Evolutionary conservation across 2,797 vertebrate genomes (phyloP), one percentile per base, ranked within the genome.

Genomic region (Argentina silus): DNA sequence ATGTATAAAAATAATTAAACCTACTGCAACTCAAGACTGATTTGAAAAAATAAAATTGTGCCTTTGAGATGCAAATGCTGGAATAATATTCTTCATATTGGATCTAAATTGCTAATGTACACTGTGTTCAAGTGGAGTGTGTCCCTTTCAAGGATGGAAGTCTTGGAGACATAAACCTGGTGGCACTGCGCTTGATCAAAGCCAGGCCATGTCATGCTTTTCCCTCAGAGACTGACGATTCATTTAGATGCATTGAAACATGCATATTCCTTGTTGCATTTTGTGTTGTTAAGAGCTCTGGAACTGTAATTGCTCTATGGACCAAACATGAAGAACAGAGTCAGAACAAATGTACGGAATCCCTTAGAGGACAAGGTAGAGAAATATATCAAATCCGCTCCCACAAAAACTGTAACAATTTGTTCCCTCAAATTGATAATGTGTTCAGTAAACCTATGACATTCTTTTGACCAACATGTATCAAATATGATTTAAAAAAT

Each of bases 101-200:
- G 80, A 94, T 94, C 88, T 94, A 92, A 91, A 93, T 94, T 93
- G 91, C 91, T 91, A 93, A 93, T 94, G 84, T 89, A 86, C 70
- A 62, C 86, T 82, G 80, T 84, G 86, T 36, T 36, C 47, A 67
- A 51, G 80, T 82, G 85, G 80, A 68, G 73, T 79, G 81, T 86
- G 80, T 86, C 85, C 85, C 88, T 92, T 94, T 93, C 85, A 92
- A 89, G 86, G 76, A 76, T 71, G 77, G 72, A 84, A 88, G 81
- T 91, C 88, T 90, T 78, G 72, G 72, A 91, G 86, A 92, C 88
- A 90, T 81, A 83, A 85, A 91, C 82, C 88, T 90, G 91, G 91
- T 93, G 88, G 81, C 76, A 81, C 76, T 84, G 75, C 83, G 80
- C 84, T 79, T 91, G 90, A 94, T 93, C 93, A 93, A 93, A 93